Evolutionary conservation across 2,113 vertebrate species (phyloP), one percentile per base, ranked within the genome.

Genomic region (Lipotes vexillifer): DNA sequence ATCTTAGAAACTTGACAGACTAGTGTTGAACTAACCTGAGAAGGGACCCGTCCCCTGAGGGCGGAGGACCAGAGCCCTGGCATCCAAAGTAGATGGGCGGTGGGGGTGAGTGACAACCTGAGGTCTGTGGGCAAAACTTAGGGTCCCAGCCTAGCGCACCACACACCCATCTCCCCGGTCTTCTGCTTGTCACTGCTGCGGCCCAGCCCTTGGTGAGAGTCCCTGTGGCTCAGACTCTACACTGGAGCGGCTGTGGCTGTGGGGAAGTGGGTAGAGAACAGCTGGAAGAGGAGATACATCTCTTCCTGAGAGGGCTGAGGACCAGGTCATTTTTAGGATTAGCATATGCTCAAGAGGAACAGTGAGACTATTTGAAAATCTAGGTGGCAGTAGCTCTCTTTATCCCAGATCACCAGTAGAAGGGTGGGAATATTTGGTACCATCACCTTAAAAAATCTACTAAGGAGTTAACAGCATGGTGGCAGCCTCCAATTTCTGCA

Each of bases 141-240:
- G 46, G 14, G 46, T 57, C 7, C 27, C 25, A 31, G 20, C 12
- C 33, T 8, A 6, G 3, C 0, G 3, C 12, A 13, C 18, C 6
- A 5, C 20, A 29, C 59, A n/a, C n/a, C 33, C 17, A 27, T 13
- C 46, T 29, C 49, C 33, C 41, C 33, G n/a, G 55, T 38, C 38
- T 74, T 72, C 41, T 27, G 8, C n/a, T 41, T 38, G 4, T 41
- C 65, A 17, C 52, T 38, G 33, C 29, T 33, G 27, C n/a, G 29
- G 29, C 57, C 46, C 59, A 66, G 49, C 8, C 44, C 31, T 59
- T 6, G 12, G 52, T 63, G 27, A 80, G 25, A 23, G 31, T 11
- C 44, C 0, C 1, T 72, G 46, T 1, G 55, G 63, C 9, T 74
- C 41, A n/a, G 55, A 36, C 9, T 38, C 21, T 5, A 21, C 46